Evolutionary conservation across 2,797 vertebrate species (phyloP).

Genomic region (Anas acuta): DNA sequence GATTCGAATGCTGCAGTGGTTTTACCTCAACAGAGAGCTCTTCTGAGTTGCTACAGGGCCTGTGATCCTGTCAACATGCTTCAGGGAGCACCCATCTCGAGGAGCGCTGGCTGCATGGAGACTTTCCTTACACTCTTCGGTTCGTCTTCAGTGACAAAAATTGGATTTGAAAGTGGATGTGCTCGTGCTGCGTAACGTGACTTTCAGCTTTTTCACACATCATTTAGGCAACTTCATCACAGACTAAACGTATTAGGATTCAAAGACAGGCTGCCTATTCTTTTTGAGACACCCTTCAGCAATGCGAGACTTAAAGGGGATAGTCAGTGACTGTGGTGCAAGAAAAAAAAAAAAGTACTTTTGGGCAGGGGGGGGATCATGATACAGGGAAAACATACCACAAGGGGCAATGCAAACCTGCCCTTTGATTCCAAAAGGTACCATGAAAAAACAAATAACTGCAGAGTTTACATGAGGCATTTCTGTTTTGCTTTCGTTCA

Average conservation of each 20-base stretch:
- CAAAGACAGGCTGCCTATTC: neutral
- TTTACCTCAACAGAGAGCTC: neutral
- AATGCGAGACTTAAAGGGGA: neutral
- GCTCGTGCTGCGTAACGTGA: neutral
- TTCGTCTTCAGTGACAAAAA: slow-evolving; percentile 25
- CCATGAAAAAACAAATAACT: neutral
- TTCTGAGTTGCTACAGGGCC: neutral
- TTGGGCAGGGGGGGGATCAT: neutral
- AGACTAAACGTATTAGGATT: neutral
- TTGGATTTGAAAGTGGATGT: slow-evolving; percentile 5
- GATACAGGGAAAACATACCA: neutral
- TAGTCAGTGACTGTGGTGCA: neutral
- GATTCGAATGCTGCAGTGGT: neutral
- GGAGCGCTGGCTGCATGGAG: neutral
- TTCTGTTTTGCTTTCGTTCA: neutral
- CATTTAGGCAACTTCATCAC: neutral
- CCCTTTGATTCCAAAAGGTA: neutral
- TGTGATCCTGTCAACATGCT: slow-evolving; percentile 25
- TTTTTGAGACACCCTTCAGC: neutral
- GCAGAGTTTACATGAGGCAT: neutral
- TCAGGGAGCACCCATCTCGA: neutral
- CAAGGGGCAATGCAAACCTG: neutral
- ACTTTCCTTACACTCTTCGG: neutral
- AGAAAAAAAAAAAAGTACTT: neutral
- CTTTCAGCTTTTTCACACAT: neutral